Evolutionary conservation across 2,113 vertebrate genomes (phyloP).

Genomic region (Amphiprion percula): DNA sequence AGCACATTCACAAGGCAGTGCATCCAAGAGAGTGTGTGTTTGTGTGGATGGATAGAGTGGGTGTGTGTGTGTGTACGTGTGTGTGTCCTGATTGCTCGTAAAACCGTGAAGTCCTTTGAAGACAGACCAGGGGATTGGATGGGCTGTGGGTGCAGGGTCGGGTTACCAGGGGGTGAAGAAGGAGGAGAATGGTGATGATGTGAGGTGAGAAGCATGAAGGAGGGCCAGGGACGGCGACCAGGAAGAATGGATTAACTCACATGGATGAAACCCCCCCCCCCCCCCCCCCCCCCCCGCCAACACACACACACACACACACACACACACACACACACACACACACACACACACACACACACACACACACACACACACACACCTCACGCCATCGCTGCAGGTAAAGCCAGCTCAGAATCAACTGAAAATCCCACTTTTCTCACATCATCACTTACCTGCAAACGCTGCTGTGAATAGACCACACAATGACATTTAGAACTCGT

Average conservation of each 20-base stretch:
- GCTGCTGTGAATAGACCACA: conserved; percentile 29
- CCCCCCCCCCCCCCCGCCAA: background rate
- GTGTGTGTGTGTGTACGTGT: conserved; percentile 11
- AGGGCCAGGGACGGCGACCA: conserved; percentile 52
- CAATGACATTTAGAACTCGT: conserved; percentile 68
- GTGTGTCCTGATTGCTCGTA: conserved; percentile 57
- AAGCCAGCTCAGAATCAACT: conserved; percentile 31
- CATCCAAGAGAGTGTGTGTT: background rate
- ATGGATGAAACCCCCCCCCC: conserved; percentile 35
- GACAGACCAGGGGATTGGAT: conserved; percentile 49
- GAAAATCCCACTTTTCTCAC: conserved; percentile 39
- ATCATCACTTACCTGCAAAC: conserved; percentile 39
- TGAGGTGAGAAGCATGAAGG: conserved; percentile 69
- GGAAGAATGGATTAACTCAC: conserved; percentile 71
- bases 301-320: conserved; percentile 23
- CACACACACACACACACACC: background rate
- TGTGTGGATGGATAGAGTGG: background rate
- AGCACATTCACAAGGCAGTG: background rate
- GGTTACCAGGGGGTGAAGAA: conserved; percentile 45
- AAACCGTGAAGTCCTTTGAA: conserved; percentile 71
- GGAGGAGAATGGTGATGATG: conserved; percentile 60
- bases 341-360: conserved; percentile 19
- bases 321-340: conserved; percentile 12
- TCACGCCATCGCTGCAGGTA: conserved; percentile 12
- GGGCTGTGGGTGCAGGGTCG: conserved; percentile 44